These are phyloP conservation scores for Diaperis boleti DNA, from an alignment of 2,888 invertebrate species.

Conservation along the genomic window DNA sequence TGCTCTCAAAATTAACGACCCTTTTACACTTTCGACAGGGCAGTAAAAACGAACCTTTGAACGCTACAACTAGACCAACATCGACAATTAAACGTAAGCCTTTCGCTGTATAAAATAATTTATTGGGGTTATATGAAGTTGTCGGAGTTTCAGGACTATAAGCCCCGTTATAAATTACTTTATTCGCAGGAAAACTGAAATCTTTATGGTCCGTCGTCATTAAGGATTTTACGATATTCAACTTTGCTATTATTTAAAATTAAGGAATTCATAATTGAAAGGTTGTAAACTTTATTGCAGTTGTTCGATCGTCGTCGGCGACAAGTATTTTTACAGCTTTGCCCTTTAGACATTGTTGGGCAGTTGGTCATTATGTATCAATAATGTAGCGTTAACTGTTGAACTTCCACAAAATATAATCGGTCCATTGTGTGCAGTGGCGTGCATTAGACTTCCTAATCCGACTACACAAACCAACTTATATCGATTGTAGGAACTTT, in stretches of 20 bases:
- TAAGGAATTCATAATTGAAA: neutral
- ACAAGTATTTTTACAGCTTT: neutral
- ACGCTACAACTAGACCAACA: no score
- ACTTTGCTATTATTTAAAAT: neutral
- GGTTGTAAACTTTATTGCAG: neutral
- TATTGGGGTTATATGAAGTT: neutral
- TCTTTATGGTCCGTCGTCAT: neutral
- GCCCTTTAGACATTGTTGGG: no score
- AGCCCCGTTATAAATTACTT: neutral
- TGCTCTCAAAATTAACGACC: no score
- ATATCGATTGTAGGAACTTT: constrained; percentile 31
- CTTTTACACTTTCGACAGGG: neutral
- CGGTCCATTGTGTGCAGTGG: constrained; percentile 3
- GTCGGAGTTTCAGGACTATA: neutral
- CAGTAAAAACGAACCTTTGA: no score
- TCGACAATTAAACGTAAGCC: neutral
- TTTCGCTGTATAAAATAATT: neutral
- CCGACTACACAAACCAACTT: constrained; percentile 18
- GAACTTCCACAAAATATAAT: neutral
- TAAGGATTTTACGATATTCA: neutral
- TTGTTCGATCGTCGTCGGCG: neutral
- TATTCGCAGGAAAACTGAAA: neutral
- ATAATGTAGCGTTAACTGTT: no score
- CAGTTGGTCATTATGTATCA: no score
- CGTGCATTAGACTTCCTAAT: constrained; percentile 7